A percentile compares a stretch with the other conserved stretches of the same genome.
Evolutionary conservation across 2,113 vertebrate genomes (phyloP).

Genomic region (Jaculus jaculus): DNA sequence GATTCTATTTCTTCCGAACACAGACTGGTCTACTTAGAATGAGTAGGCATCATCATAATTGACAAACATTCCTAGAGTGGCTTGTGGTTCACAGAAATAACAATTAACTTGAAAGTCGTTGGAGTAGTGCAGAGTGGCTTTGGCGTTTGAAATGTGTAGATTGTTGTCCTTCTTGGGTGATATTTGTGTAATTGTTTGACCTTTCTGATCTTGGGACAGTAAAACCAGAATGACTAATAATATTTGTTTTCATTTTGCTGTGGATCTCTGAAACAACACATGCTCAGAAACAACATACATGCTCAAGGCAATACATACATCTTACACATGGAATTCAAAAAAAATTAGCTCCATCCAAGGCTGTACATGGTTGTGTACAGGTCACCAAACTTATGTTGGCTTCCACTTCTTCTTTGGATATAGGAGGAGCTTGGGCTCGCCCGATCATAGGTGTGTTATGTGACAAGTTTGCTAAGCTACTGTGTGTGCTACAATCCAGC

Average conservation of each 20-base stretch:
- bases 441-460: rapidly evolving
- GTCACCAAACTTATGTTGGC: rapidly evolving
- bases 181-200: not conserved
- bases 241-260: not conserved
- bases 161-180: not conserved
- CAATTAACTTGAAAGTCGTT: not conserved
- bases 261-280: not conserved
- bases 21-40: not conserved
- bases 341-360: too few relatives aligned
- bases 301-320: rapidly evolving
- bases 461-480: rapidly evolving
- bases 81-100: too few relatives aligned
- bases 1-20: not conserved
- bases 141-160: not conserved
- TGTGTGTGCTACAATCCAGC: not conserved
- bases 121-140: not conserved
- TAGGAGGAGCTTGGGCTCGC: too few relatives aligned
- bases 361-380: rapidly evolving
- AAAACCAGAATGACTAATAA: not conserved
- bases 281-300: too few relatives aligned
- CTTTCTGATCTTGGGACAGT: not conserved
- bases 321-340: rapidly evolving
- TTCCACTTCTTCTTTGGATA: not conserved
- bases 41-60: not conserved
- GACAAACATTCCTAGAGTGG: not conserved